Conservation (phyloP, 2,888 invertebrate genomes). For the Catocala nupta region DNA sequence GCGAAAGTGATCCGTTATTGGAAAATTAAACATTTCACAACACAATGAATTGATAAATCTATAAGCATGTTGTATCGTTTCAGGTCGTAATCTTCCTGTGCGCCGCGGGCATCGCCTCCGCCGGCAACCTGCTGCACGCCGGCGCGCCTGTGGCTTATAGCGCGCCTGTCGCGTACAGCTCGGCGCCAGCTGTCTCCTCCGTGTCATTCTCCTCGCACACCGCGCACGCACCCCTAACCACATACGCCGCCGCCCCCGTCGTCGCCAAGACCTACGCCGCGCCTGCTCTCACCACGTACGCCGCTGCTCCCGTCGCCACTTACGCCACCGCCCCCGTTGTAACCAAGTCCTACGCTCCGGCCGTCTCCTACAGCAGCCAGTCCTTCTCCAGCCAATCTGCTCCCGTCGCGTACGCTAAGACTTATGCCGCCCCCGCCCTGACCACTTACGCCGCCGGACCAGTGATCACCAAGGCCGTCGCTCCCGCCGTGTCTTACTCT, state of each 20-base stretch:
- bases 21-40: background rate
- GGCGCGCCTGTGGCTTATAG: conserved; percentile 71
- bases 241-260: conserved; percentile 77
- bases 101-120: conserved; percentile 87
- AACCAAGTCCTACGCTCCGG: conserved; percentile 68
- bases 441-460: conserved; percentile 74
- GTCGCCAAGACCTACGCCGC: conserved; percentile 63
- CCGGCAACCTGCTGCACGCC: conserved; percentile 84
- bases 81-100: conserved; percentile 87
- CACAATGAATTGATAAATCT: background rate
- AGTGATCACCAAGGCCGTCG: conserved; percentile 71
- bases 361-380: conserved; percentile 51
- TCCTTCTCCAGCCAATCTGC: conserved; percentile 71
- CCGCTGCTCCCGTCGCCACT: conserved; percentile 54
- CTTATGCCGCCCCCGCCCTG: conserved; percentile 60
- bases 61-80: conserved; percentile 10
- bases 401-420: conserved; percentile 64
- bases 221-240: conserved; percentile 26
- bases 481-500: conserved; percentile 66
- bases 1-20: too few species aligned
- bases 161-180: conserved; percentile 66
- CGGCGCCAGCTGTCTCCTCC: conserved; percentile 58
- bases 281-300: conserved; percentile 70
- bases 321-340: conserved; percentile 66
- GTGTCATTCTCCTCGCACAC: conserved; percentile 11